Percentiles rank a stretch among this genome's conserved stretches.
phyloP scores from a whole-genome alignment of 1,140 invertebrate genomes.

The Artemia franciscana region DNA sequence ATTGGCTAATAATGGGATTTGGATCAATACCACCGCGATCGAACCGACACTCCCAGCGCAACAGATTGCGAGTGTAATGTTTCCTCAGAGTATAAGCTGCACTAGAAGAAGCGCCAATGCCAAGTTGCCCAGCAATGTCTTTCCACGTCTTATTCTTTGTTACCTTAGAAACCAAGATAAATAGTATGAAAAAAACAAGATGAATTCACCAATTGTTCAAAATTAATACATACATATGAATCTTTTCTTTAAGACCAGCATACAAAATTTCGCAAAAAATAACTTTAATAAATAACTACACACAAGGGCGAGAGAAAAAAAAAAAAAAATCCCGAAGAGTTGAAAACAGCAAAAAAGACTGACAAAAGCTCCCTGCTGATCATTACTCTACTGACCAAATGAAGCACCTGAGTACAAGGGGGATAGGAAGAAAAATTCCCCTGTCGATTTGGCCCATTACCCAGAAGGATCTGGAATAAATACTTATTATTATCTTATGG shows the following conservation, averaged over 20 bases:
- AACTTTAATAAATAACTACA: no score
- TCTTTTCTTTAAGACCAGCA: neutral
- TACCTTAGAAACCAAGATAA: conserved; percentile 38
- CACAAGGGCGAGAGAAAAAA: conserved; percentile 3
- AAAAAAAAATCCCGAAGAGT: neutral
- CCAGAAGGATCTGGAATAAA: no score
- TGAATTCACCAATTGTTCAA: no score
- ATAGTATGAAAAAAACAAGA: no score
- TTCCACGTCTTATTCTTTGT: conserved; percentile 97
- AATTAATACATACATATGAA: neutral
- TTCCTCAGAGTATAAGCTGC: conserved; percentile 88
- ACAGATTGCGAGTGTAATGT: conserved; percentile 88
- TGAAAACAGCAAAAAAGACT: no score
- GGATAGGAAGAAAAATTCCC: no score
- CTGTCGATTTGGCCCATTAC: no score
- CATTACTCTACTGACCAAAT: no score
- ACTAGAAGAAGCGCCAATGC: conserved; percentile 84
- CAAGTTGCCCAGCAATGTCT: conserved; percentile 74
- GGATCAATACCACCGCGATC: conserved; percentile 88
- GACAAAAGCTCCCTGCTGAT: no score
- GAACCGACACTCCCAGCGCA: conserved; percentile 88
- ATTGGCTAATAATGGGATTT: conserved; percentile 73
- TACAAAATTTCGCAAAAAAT: neutral
- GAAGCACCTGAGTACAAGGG: no score
- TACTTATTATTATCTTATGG: no score